Percentiles rank a stretch among this genome's conserved stretches.
Conservation (phyloP, 2,113 vertebrate species). For the Entomyzon cyanotis region DNA sequence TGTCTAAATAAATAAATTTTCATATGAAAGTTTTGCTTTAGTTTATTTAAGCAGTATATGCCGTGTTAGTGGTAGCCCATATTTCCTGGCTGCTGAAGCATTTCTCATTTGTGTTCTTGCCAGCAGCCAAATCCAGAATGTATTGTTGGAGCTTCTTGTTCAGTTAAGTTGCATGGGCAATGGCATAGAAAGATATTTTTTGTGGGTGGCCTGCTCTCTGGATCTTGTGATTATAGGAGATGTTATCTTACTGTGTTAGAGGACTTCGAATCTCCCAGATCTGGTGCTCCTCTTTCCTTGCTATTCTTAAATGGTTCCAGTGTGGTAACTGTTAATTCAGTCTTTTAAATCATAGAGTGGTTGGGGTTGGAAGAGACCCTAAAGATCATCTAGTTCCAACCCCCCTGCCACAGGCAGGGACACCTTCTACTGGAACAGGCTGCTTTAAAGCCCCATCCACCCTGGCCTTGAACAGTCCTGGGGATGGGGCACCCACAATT, state of each 20-base stretch:
- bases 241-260: neutral
- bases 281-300: neutral
- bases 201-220: neutral
- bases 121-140: slow-evolving; percentile 35
- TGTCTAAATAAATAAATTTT: neutral
- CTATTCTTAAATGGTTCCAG: neutral
- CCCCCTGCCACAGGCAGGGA: neutral
- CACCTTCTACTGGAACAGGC: neutral
- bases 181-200: neutral
- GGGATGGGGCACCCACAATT: neutral
- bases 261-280: neutral
- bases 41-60: neutral
- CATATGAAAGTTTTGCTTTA: neutral
- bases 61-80: neutral
- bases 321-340: neutral
- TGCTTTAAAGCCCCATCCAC: neutral
- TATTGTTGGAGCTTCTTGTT: neutral
- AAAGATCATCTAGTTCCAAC: neutral
- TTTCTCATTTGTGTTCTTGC: slow-evolving; percentile 41
- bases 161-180: neutral
- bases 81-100: slow-evolving; percentile 1
- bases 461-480: neutral
- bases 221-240: neutral
- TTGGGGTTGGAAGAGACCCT: neutral
- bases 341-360: neutral